Percentiles rank a stretch among this genome's conserved stretches.
These are phyloP conservation scores for Synergus itoensis DNA, from an alignment of 2,888 invertebrate genomes.

Conservation along the genomic window DNA sequence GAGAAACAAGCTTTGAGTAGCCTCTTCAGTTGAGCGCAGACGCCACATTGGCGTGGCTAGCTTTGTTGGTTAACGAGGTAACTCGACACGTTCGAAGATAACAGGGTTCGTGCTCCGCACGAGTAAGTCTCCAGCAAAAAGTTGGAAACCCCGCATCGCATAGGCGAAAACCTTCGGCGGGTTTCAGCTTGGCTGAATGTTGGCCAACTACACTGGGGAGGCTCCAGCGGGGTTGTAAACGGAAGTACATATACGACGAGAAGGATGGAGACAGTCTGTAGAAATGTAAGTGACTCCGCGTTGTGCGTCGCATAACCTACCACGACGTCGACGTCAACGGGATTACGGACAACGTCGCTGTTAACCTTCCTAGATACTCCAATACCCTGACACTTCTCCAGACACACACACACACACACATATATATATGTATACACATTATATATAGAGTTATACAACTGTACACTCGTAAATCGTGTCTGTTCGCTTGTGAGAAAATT, in stretches of 20 bases:
- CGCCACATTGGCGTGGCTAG: conserved; percentile 54
- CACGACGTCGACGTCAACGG: conserved; percentile 40
- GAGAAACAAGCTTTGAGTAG: neutral
- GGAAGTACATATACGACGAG: conserved; percentile 4
- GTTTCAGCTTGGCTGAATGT: neutral
- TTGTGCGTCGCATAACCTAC: conserved; percentile 54
- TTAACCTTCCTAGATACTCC: conserved; percentile 9
- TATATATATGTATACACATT: too few relatives aligned
- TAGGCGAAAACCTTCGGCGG: neutral
- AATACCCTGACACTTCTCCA: neutral
- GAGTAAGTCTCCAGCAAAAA: conserved; percentile 70
- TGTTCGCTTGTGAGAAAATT: conserved; percentile 59
- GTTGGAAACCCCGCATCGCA: conserved; percentile 56
- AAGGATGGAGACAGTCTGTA: conserved; percentile 37
- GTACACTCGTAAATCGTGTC: conserved; percentile 60
- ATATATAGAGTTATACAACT: conserved; percentile 24
- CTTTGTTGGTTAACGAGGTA: conserved; percentile 76
- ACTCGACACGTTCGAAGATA: conserved; percentile 76
- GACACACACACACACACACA: conserved; percentile 42
- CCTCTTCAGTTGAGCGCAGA: conserved; percentile 61
- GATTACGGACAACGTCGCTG: conserved; percentile 58
- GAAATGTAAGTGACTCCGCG: conserved; percentile 57
- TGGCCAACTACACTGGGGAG: neutral
- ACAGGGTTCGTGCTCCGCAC: conserved; percentile 73
- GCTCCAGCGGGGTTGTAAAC: conserved; percentile 16